Evolutionary conservation across 2,113 vertebrate genomes (phyloP), one percentile per base, ranked within the genome.

Genomic region (Oplegnathus fasciatus): DNA sequence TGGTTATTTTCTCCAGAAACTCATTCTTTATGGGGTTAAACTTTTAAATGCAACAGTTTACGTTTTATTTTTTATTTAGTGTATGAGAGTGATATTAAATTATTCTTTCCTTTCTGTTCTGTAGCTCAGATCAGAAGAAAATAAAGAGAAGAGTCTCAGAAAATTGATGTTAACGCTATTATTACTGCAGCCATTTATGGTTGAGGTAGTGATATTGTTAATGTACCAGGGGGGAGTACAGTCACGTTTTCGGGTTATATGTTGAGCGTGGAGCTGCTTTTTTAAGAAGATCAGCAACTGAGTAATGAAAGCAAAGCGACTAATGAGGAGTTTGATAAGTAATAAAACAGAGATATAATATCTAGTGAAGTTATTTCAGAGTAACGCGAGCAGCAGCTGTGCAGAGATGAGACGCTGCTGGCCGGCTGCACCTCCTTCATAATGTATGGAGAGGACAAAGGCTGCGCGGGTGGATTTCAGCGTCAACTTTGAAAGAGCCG

Each of bases 361-460:
- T 22, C 1, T 52, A 69, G 61, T 80, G 17, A 75, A 88, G 26
- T 87, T 87, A 66, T 90, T 60, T 81, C 3, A 52, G 71, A 78
- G 87, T 78, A 89, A 88, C 24, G 18, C 17, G 79, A 89, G 85
- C 81, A 75, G 88, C 40, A 58, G 65, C 73, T n/a, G 73, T 18
- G 80, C 70, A 22, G 26, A 58, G 87, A 32, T 14, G 82, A 83
- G 84, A 44, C 60, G 55, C 86, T 80, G 89, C 91, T 85, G 91
- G 74, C 91, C 85, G 91, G 91, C 92, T 93, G 94, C 84, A 85
- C 92, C 90, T 94, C 88, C 91, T 95, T 86, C 94, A 95, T 95
- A 94, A 95, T 95, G 94, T 76, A 94, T 94, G 89, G 86, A 65
- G 69, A 74, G 89, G 88, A 94, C 93, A 95, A 95, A 93, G 87